phyloP scores from a whole-genome alignment of 1,140 invertebrate genomes.

The Thrips palmi region DNA sequence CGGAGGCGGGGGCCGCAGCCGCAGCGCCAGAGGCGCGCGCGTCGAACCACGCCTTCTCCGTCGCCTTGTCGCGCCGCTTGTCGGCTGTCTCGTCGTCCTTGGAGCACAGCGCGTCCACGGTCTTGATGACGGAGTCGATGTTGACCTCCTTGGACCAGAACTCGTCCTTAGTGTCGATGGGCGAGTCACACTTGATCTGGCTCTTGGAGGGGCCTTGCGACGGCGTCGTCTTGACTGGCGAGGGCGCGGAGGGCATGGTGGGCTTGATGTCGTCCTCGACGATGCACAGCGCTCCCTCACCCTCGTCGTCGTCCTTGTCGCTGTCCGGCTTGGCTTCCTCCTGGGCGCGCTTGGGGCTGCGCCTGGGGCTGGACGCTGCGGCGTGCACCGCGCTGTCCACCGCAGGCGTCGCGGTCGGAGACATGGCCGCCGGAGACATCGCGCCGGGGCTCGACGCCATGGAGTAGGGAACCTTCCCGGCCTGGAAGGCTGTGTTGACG shows the following conservation, averaged over 20 bases:
- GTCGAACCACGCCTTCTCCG: not conserved
- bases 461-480: not conserved
- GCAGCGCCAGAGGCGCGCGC: slow-evolving; percentile 12
- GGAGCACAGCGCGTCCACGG: slow-evolving; percentile 41
- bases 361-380: no score
- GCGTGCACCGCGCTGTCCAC: no score
- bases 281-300: no score
- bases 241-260: slow-evolving; percentile 14
- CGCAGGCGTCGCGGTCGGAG: no score
- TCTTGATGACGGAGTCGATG: slow-evolving; percentile 61
- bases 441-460: no score
- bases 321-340: no score
- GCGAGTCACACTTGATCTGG: not conserved
- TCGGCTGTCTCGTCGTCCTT: slow-evolving; percentile 22
- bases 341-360: no score
- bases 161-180: not conserved
- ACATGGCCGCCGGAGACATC: no score
- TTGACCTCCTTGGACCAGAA: slow-evolving; percentile 47
- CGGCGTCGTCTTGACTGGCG: slow-evolving; percentile 26
- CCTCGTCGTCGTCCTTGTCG: no score
- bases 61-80: slow-evolving; percentile 12
- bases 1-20: no score
- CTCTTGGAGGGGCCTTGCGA: not conserved
- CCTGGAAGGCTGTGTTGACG: no score
- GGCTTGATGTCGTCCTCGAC: not conserved